phyloP scores from a whole-genome alignment of 2,113 vertebrate genomes.

The Triplophysa siluroides region DNA sequence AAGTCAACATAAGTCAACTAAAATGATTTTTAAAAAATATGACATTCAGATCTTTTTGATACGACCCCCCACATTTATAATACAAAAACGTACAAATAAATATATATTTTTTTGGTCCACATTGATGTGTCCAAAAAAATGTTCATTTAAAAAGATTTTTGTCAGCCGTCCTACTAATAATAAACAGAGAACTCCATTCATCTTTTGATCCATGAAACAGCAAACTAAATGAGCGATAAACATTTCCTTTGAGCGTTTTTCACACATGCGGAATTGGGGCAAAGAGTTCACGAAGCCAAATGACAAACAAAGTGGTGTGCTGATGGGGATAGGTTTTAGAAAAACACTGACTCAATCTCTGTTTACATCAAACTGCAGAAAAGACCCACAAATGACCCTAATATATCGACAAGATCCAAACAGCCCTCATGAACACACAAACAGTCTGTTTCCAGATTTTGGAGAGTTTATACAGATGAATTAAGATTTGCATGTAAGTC shows the following conservation, averaged over 20 bases:
- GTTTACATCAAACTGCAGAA: slow-evolving; percentile 21
- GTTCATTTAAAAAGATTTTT: too few relatives aligned
- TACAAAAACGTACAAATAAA: too few relatives aligned
- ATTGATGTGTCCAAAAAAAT: too few relatives aligned
- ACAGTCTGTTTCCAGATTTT: slow-evolving; percentile 20
- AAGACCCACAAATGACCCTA: not conserved
- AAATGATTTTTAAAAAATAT: not conserved
- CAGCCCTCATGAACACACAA: slow-evolving; percentile 11
- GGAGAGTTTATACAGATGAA: not conserved
- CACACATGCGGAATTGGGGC: not conserved
- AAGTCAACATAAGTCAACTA: too few relatives aligned
- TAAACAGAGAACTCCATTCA: too few relatives aligned
- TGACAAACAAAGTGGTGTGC: not conserved
- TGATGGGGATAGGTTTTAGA: not conserved
- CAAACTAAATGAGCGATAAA: too few relatives aligned
- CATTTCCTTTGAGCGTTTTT: too few relatives aligned
- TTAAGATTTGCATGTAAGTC: slow-evolving; percentile 32
- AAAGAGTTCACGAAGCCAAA: slow-evolving; percentile 9
- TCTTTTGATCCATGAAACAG: too few relatives aligned
- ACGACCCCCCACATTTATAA: too few relatives aligned
- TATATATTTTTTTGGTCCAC: too few relatives aligned
- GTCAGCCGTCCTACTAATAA: too few relatives aligned
- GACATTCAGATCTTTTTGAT: not conserved
- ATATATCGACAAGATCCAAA: slow-evolving; percentile 28
- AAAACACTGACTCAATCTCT: not conserved